phyloP scores from a whole-genome alignment of 2,113 vertebrate genomes.

The Corythoichthys haematopterus region DNA sequence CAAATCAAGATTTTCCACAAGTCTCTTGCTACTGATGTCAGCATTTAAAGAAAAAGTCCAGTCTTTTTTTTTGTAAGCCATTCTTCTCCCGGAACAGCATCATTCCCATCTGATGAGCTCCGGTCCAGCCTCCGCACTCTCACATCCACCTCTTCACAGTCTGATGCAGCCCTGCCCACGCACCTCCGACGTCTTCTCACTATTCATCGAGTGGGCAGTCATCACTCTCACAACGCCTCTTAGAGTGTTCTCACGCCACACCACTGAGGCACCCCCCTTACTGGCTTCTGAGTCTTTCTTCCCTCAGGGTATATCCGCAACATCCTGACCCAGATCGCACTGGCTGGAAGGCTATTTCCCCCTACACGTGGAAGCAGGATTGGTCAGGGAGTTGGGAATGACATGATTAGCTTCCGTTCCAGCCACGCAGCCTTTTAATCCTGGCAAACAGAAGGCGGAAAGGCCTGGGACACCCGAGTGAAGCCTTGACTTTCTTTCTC shows the following conservation, averaged over 20 bases:
- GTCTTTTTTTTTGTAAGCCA: conserved; percentile 24
- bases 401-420: conserved; percentile 9
- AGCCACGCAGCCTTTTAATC: conserved; percentile 68
- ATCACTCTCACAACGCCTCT: conserved; percentile 29
- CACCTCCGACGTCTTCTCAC: conserved; percentile 1
- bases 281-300: conserved; percentile 61
- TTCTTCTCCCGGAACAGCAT: conserved; percentile 27
- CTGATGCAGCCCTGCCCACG: conserved; percentile 9
- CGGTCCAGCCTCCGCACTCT: conserved; percentile 34
- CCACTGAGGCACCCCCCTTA: conserved; percentile 61
- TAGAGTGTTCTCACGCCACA: conserved; percentile 48
- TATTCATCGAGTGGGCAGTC: background rate
- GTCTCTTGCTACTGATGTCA: conserved; percentile 38
- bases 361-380: background rate
- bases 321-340: conserved; percentile 54
- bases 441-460: conserved; percentile 55
- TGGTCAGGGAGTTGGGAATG: conserved; percentile 15
- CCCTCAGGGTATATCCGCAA: conserved; percentile 73
- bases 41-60: conserved; percentile 37
- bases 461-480: conserved; percentile 67
- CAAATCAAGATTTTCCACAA: conserved; percentile 41
- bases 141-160: conserved; percentile 44
- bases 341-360: conserved; percentile 24
- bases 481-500: conserved; percentile 63
- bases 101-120: conserved; percentile 23